phyloP scores from a whole-genome alignment of 2,113 vertebrate species.

The Rhipidura dahli region DNA sequence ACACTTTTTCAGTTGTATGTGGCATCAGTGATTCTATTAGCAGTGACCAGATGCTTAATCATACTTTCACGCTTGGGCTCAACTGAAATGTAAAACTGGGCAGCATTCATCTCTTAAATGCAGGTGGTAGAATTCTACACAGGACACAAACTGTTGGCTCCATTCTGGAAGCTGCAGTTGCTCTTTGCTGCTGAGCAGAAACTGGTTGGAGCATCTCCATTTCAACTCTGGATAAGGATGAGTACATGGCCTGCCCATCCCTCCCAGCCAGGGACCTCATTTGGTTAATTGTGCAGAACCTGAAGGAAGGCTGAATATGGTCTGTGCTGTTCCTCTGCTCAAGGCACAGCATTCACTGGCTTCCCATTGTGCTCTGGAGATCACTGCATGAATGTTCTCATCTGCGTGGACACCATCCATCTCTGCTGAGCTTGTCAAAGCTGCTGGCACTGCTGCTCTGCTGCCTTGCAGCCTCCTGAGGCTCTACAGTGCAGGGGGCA shows the following conservation, averaged over 20 bases:
- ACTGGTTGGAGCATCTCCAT: background rate
- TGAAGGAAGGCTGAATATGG: background rate
- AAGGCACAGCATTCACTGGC: background rate
- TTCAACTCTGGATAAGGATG: background rate
- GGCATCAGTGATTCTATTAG: background rate
- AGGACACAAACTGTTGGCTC: background rate
- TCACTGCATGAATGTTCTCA: background rate
- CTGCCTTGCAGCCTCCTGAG: background rate
- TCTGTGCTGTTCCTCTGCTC: background rate
- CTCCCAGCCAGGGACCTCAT: background rate
- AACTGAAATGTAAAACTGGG: background rate
- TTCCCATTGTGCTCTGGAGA: background rate
- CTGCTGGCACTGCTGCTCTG: background rate
- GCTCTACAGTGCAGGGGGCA: background rate
- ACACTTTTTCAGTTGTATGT: background rate
- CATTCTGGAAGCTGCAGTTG: background rate
- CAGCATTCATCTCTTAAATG: background rate
- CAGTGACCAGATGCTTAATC: background rate
- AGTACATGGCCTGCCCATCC: background rate
- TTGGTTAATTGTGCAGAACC: background rate
- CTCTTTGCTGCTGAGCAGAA: background rate
- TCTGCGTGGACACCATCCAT: background rate
- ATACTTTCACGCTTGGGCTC: background rate
- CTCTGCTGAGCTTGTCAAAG: background rate
- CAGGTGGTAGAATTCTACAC: background rate